Conservation (phyloP, 2,888 invertebrate species). For the Nephrotoma guestfalica region DNA sequence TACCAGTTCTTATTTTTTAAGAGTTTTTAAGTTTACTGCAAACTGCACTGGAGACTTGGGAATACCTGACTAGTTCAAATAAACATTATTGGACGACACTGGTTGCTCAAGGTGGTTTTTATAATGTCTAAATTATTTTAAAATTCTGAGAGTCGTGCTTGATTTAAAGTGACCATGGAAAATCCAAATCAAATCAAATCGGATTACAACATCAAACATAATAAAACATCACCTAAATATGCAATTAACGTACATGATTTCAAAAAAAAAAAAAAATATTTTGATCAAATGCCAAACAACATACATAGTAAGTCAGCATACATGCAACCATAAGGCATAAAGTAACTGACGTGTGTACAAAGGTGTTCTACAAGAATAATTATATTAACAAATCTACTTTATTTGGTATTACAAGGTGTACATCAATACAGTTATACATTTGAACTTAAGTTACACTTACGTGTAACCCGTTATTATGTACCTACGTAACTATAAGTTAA, state of each 20-base stretch:
- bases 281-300: background rate
- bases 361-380: background rate
- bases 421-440: background rate
- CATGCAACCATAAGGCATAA: background rate
- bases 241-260: background rate
- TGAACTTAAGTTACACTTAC: background rate
- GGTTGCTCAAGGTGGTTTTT: too few relatives aligned
- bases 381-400: background rate
- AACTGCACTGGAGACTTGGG: too few relatives aligned
- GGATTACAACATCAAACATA: background rate
- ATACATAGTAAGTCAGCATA: background rate
- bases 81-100: too few relatives aligned
- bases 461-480: background rate
- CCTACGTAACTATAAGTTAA: background rate
- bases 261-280: background rate
- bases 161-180: background rate
- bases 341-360: background rate
- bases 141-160: background rate
- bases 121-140: background rate
- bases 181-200: background rate
- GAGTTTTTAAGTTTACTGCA: too few relatives aligned
- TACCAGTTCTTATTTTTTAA: too few relatives aligned
- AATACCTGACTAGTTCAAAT: too few relatives aligned
- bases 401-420: background rate
- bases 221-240: background rate